phyloP scores from a whole-genome alignment of 1,140 invertebrate genomes.

The Helicoverpa armigera region DNA sequence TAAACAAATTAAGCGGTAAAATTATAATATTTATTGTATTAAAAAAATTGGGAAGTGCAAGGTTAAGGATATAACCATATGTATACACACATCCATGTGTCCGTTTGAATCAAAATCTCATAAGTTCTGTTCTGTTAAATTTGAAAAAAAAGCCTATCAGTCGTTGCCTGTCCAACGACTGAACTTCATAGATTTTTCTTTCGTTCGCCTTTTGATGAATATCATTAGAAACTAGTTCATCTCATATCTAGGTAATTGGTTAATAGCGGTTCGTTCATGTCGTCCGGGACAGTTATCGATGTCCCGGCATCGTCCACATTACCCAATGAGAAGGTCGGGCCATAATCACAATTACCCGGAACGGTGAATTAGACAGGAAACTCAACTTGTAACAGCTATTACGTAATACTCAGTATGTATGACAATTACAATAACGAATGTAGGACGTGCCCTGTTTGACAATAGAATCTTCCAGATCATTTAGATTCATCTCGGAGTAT shows the following conservation, averaged over 20 bases:
- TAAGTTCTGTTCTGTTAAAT: too few species aligned
- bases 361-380: conserved; percentile 70
- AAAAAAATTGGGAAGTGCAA: too few species aligned
- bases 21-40: background rate
- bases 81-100: too few species aligned
- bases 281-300: conserved; percentile 71
- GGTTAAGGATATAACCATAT: too few species aligned
- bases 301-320: conserved; percentile 68
- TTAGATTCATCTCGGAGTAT: conserved; percentile 7
- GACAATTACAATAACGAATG: conserved; percentile 42
- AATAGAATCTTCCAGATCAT: background rate
- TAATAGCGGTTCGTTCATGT: conserved; percentile 77
- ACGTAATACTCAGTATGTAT: conserved; percentile 39
- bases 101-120: too few species aligned
- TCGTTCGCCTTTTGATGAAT: conserved; percentile 39
- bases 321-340: conserved; percentile 68
- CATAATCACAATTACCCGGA: conserved; percentile 75
- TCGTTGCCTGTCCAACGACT: too few species aligned
- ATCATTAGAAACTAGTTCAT: conserved; percentile 64
- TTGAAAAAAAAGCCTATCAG: too few species aligned
- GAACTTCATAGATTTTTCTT: background rate
- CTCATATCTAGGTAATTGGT: conserved; percentile 72
- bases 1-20: background rate
- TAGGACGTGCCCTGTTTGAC: conserved; percentile 14
- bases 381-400: conserved; percentile 51